Percentiles rank a stretch among this genome's conserved stretches.
Conservation (phyloP, 2,888 invertebrate species). For the Amphiduros pacificus region DNA sequence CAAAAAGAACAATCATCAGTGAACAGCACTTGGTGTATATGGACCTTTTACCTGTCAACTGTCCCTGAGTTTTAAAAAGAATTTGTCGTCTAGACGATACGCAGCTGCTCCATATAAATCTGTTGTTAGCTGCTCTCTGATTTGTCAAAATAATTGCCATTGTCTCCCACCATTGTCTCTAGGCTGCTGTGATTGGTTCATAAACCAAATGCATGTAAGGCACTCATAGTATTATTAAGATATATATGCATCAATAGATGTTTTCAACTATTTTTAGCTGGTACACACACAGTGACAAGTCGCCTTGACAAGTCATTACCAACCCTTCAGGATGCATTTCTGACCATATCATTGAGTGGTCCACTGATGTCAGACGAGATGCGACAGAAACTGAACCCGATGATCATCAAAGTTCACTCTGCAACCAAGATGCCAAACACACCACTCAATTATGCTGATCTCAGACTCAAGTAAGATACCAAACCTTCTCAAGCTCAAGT, state of each 20-base stretch:
- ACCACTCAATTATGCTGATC: constrained; percentile 44
- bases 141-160: no score
- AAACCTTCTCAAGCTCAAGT: no score
- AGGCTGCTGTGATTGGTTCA: no score
- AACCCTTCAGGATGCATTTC: constrained; percentile 51
- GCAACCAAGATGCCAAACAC: constrained; percentile 49
- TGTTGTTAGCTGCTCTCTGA: no score
- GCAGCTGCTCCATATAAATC: no score
- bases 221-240: background rate
- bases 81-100: no score
- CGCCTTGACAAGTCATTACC: constrained; percentile 43
- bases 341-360: constrained; percentile 45
- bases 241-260: background rate
- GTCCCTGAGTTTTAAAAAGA: no score
- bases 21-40: no score
- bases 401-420: constrained; percentile 52
- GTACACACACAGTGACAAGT: constrained; percentile 43
- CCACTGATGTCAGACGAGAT: constrained; percentile 49
- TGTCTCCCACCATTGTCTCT: no score
- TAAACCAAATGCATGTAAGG: no score
- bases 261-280: constrained; percentile 30
- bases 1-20: no score
- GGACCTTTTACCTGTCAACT: no score
- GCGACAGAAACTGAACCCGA: constrained; percentile 51
- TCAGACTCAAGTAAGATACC: constrained; percentile 44